These are phyloP conservation scores for Oeneis ivallda DNA, from an alignment of 2,888 invertebrate genomes.

Conservation along the genomic window DNA sequence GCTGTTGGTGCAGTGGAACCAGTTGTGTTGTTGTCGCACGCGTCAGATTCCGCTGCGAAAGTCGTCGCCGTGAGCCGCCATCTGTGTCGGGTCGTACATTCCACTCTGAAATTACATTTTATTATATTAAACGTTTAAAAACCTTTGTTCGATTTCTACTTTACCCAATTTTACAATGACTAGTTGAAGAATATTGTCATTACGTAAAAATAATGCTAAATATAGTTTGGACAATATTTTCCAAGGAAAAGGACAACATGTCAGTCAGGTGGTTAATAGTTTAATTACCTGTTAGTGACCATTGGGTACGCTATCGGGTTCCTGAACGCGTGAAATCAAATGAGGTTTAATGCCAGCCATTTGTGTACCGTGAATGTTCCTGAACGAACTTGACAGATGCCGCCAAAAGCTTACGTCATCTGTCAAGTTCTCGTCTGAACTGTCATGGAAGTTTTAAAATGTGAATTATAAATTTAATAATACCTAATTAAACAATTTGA, in stretches of 20 bases:
- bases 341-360: constrained; percentile 1
- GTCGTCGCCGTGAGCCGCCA: constrained; percentile 39
- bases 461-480: no score
- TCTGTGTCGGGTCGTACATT: constrained; percentile 52
- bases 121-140: no score
- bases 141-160: no score
- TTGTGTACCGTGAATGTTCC: no score
- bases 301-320: constrained; percentile 52
- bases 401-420: no score
- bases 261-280: background rate
- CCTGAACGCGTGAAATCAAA: constrained; percentile 53
- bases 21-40: constrained; percentile 10
- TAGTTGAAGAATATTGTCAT: no score
- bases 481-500: no score
- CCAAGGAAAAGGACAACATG: background rate
- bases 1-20: background rate
- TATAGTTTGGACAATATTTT: constrained; percentile 4
- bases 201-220: background rate
- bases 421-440: no score
- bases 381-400: no score
- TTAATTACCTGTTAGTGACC: constrained; percentile 59
- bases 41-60: constrained; percentile 56
- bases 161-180: no score
- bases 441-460: no score
- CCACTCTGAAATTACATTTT: constrained; percentile 46